Evolutionary conservation across 1,140 invertebrate species (phyloP), one percentile per base, ranked within the genome.

Genomic region (Matsumurasca onukii): DNA sequence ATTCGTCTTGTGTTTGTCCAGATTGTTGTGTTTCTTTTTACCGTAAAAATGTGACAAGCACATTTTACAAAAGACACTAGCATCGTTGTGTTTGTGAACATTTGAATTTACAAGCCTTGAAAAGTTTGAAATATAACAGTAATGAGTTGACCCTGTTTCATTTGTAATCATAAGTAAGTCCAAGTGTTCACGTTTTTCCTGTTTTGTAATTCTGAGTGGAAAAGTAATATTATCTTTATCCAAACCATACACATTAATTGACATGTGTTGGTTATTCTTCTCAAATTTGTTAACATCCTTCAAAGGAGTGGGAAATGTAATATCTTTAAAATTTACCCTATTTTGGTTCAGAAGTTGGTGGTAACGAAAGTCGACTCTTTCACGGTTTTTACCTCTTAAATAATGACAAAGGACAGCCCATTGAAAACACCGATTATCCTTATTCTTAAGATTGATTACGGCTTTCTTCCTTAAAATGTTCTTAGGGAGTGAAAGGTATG

Each of bases 21-120:
- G 61, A 25, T 9, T 31, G 1, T 12, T 2, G 13, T 55, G 20
- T 30, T 12, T 22, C 25, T 22, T 39, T 45, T 9, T 1, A 20
- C 39, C 63, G 24, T 65, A 22, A 61, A 39, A 68, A 68, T 68
- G 52, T 55, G 48, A 59, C 27, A 68, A 61, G 45, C 66, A 68
- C 29, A 52, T 17, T 68, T 59, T 68, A 31, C 66, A 68, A 57
- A 68, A 59, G 15, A 55, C 24, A 20, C 24, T 31, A 31, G 30
- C 61, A 17, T 39, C 31, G 17, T 55, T 20, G 30, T 68, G 27
- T 24, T 61, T 59, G 13, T 1, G 59, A 13, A 68, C 34, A 39
- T 68, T 52, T 22, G 52, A 34, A 5, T 24, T 15, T 13, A 68
- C 39, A 34, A 61, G 30, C 20, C 34, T 68, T 24, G 2, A 13